Evolutionary conservation across 2,888 invertebrate genomes (phyloP), one percentile per base, ranked within the genome.

Genomic region (Tricholauxania praeusta): DNA sequence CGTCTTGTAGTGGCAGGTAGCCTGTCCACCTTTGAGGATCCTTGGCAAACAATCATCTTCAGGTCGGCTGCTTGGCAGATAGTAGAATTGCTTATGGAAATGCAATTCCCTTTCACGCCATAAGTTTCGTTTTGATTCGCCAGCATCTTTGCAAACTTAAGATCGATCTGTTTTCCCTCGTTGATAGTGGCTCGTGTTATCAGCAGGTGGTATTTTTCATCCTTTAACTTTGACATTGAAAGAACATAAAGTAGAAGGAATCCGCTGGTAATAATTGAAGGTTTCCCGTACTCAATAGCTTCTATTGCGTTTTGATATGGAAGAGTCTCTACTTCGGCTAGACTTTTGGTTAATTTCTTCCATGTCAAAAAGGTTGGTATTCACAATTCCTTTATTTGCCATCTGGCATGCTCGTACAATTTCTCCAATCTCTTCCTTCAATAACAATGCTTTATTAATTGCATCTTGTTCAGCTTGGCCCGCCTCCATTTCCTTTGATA

Each of bases 401-500:
- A 77, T 53, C 19, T 75, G 74, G 14, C 39, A 69, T 12, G 75
- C 73, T 22, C 65, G 22, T 10, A 74, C 57, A 19, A 74, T 73
- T 60, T 77, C 75, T 10, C 57, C 71, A 6, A 74, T 17, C 22
- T 72, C 55, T 28, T 69, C 72, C 15, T 76, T 73, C n/a, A 73
- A 28, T 3, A 73, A 22, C 3, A 66, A 28, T 3, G 28, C n/a
- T 32, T 62, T 62, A 62, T 17, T 1, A 14, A 6, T 15, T 8
- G 5, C 19, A 15, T 62, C 62, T 12, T 12, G 12, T 10, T 12
- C 4, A 7, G 1, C 28, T 3, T 32, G 6, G 5, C 8, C 59
- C 6, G 2, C 8, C 5, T n/a, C n/a, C 1, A 2, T 70, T 63
- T n/a, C n/a, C n/a, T n/a, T n/a, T n/a, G n/a, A n/a, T n/a, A n/a